These are phyloP conservation scores for Trichonephila clavata DNA, from an alignment of 1,140 invertebrate species.

Conservation along the genomic window DNA sequence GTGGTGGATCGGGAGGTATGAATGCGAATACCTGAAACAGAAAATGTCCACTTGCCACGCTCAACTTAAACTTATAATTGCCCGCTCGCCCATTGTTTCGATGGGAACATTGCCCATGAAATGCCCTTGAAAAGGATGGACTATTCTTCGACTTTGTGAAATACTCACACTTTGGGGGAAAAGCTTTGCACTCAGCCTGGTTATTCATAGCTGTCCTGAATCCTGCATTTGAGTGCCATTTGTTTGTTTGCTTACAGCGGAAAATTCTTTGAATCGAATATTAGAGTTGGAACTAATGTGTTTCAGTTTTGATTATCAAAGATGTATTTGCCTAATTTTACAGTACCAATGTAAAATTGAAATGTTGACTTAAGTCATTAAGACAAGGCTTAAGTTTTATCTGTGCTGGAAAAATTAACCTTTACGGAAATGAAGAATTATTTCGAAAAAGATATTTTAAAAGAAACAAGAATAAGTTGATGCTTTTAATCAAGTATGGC, in stretches of 20 bases:
- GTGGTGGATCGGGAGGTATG: not conserved
- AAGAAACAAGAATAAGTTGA: no score
- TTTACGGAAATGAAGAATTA: no score
- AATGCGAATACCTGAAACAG: not conserved
- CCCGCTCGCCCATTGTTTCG: not conserved
- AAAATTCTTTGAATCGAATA: not conserved
- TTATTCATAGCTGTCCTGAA: not conserved
- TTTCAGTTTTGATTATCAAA: not conserved
- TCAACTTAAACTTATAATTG: not conserved
- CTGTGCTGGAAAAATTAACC: no score
- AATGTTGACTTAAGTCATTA: no score
- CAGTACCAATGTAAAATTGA: no score
- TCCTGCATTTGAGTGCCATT: not conserved
- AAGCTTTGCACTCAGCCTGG: not conserved
- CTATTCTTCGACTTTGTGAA: not conserved
- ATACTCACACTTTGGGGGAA: not conserved
- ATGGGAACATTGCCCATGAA: not conserved
- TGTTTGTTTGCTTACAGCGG: not conserved
- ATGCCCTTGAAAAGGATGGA: not conserved
- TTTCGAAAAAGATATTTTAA: no score
- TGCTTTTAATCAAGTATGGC: no score
- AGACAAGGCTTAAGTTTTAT: no score
- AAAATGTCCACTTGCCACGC: conserved; percentile 24
- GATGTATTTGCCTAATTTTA: not conserved
- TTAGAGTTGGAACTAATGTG: not conserved